Conservation (phyloP, 2,888 invertebrate species). For the Digitonthophagus gazella region DNA sequence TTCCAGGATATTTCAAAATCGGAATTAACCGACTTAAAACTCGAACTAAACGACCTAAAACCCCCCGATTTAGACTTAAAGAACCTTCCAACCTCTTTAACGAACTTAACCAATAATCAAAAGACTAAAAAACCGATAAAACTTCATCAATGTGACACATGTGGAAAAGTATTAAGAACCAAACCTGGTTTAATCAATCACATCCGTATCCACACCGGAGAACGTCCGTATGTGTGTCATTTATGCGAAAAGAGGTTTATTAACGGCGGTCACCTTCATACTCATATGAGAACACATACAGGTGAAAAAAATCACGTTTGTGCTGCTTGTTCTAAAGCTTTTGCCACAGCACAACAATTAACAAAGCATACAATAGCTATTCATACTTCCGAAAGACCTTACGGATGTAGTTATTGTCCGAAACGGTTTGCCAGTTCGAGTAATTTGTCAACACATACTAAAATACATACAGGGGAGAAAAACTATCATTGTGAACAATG, state of each 20-base stretch:
- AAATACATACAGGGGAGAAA: constrained; percentile 51
- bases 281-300: constrained; percentile 51
- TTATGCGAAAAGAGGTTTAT: constrained; percentile 50
- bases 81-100: too few species aligned
- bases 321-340: constrained; percentile 49
- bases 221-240: constrained; percentile 50
- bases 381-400: constrained; percentile 50
- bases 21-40: constrained; percentile 38
- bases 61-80: constrained; percentile 35
- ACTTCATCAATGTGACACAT: constrained; percentile 50
- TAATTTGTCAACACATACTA: constrained; percentile 49
- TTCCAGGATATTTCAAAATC: constrained; percentile 24
- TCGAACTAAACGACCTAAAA: constrained; percentile 42
- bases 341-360: constrained; percentile 50
- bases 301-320: constrained; percentile 52
- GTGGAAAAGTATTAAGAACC: constrained; percentile 49
- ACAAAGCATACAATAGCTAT: constrained; percentile 49
- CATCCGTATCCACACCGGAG: constrained; percentile 50
- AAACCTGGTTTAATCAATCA: constrained; percentile 51
- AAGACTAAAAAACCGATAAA: constrained; percentile 39
- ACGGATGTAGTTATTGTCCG: constrained; percentile 48
- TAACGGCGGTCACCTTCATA: constrained; percentile 51
- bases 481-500: constrained; percentile 51
- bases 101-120: too few species aligned
- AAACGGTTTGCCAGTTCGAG: constrained; percentile 51